A percentile compares a stretch with the other conserved stretches of the same genome.
Conservation (phyloP, 2,888 invertebrate species). For the Drosophila borborema region DNA sequence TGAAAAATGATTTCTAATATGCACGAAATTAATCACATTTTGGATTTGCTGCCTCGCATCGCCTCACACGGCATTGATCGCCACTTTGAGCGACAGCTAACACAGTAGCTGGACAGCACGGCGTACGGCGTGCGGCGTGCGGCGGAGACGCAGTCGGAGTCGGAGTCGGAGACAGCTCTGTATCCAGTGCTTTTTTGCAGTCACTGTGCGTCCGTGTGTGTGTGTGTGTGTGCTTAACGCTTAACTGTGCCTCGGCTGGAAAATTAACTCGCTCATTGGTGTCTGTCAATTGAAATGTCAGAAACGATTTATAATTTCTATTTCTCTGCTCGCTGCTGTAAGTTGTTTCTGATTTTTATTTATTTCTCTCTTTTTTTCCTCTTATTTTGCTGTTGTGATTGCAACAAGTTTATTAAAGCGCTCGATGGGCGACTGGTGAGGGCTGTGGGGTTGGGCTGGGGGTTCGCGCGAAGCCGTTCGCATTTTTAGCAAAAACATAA, state of each 20-base stretch:
- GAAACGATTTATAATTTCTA: constrained; percentile 81
- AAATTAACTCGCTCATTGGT: constrained; percentile 82
- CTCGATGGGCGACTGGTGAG: not conserved
- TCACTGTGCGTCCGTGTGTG: constrained; percentile 32
- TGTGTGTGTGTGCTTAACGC: constrained; percentile 28
- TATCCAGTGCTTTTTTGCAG: constrained; percentile 55
- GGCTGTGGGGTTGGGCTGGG: constrained; percentile 2
- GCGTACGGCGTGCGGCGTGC: not conserved
- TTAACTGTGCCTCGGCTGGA: constrained; percentile 58
- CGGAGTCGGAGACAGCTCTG: too few relatives aligned
- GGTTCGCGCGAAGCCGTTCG: constrained; percentile 16
- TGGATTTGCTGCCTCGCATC: constrained; percentile 59
- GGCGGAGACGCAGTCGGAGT: too few relatives aligned
- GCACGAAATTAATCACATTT: constrained; percentile 81
- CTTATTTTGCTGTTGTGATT: constrained; percentile 42
- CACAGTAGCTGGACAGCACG: constrained; percentile 60
- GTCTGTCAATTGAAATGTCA: constrained; percentile 83
- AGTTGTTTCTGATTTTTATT: constrained; percentile 13
- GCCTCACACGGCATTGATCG: constrained; percentile 57
- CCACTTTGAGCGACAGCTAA: constrained; percentile 76
- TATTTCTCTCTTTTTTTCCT: not conserved
- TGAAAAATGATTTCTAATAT: constrained; percentile 82
- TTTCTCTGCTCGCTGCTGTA: constrained; percentile 48
- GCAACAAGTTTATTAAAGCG: constrained; percentile 79
- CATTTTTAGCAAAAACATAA: constrained; percentile 76